phyloP scores from a whole-genome alignment of 2,797 vertebrate species.

The Xenentodon cancila region DNA sequence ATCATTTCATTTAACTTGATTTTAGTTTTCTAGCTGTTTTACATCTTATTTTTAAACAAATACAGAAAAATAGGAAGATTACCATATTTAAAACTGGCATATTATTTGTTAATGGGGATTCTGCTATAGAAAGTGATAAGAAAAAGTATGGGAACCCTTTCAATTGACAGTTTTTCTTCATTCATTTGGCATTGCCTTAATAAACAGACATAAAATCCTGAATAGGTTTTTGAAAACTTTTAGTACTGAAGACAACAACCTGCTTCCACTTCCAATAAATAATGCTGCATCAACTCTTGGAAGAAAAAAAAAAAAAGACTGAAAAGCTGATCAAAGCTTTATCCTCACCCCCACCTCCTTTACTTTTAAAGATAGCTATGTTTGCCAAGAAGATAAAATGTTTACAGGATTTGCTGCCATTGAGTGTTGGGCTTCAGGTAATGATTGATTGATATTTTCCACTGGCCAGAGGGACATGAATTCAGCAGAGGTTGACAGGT shows the following conservation, averaged over 20 bases:
- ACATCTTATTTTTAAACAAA: too few species aligned
- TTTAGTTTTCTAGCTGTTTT: too few species aligned
- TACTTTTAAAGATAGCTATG: conserved; percentile 15
- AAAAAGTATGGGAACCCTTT: too few species aligned
- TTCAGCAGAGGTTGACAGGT: conserved; percentile 64
- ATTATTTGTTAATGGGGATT: too few species aligned
- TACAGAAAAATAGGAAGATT: too few species aligned
- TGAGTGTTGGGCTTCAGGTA: conserved; percentile 50
- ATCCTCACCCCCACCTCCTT: background rate
- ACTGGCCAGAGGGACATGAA: conserved; percentile 58
- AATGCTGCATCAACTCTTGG: background rate
- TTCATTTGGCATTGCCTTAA: too few species aligned
- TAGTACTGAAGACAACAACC: background rate
- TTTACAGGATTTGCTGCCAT: conserved; percentile 59
- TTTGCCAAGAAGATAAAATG: conserved; percentile 41
- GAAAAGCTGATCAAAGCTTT: conserved; percentile 7
- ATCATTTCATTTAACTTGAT: too few species aligned
- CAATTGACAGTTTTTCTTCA: too few species aligned
- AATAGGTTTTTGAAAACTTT: background rate
- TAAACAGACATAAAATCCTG: background rate
- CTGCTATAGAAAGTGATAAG: too few species aligned
- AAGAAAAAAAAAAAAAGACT: conserved; percentile 5
- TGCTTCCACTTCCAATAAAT: conserved; percentile 6
- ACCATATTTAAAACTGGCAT: too few species aligned
- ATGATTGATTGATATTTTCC: conserved; percentile 69